Conservation (phyloP, 2,113 vertebrate genomes). For the Reinhardtius hippoglossoides region DNA sequence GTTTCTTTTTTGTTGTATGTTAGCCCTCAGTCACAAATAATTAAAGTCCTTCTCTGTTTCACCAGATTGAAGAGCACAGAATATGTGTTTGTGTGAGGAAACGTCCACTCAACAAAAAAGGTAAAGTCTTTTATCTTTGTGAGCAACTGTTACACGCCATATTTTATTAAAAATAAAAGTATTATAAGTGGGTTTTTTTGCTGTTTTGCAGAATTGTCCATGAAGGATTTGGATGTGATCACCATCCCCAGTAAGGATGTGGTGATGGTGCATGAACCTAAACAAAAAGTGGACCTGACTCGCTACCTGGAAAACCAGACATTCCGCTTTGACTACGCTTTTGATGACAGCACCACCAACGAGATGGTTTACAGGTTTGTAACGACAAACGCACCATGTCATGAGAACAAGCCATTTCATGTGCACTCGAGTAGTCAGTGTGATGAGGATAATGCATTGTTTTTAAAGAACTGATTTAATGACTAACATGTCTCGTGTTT, state of each 20-base stretch:
- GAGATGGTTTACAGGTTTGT: constrained; percentile 99
- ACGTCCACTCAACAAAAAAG: constrained; percentile 98
- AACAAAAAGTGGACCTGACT: constrained; percentile 98
- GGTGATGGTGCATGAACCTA: constrained; percentile 98
- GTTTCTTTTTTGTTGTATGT: not conserved
- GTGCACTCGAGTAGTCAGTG: not conserved
- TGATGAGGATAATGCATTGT: not conserved
- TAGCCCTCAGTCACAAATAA: not conserved
- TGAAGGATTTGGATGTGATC: constrained; percentile 98
- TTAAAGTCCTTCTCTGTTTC: constrained; percentile 20
- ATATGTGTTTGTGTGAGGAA: constrained; percentile 99
- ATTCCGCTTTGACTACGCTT: constrained; percentile 99
- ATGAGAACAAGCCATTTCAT: no score
- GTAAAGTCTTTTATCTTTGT: constrained; percentile 67
- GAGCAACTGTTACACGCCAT: not conserved
- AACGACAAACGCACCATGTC: not conserved
- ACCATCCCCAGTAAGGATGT: constrained; percentile 99
- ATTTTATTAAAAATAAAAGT: not conserved
- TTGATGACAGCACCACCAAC: constrained; percentile 94
- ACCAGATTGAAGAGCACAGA: constrained; percentile 96
- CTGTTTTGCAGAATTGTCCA: constrained; percentile 84
- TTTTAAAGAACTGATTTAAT: not conserved
- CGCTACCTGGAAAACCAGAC: constrained; percentile 98
- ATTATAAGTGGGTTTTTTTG: not conserved
- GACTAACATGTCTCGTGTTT: not conserved